A percentile compares a stretch with the other conserved stretches of the same genome.
Evolutionary conservation across 2,797 vertebrate species (phyloP).

Genomic region (Distichodus sexfasciatus): DNA sequence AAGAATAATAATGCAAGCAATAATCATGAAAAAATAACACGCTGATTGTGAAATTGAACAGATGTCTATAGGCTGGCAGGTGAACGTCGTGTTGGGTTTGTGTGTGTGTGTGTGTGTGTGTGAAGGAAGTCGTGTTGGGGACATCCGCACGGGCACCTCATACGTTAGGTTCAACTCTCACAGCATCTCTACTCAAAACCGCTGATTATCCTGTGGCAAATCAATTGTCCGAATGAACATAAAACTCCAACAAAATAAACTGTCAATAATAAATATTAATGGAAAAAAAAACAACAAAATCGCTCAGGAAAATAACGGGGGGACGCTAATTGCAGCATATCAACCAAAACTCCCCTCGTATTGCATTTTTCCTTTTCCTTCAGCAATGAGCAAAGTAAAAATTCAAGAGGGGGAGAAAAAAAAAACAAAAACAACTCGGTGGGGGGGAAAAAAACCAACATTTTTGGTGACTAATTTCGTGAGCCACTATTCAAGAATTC

Average conservation of each 20-base stretch:
- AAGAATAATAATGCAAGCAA: not conserved
- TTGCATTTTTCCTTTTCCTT: constrained; percentile 53
- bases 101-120: constrained; percentile 25
- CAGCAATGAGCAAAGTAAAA: constrained; percentile 52
- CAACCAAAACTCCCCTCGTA: constrained; percentile 35
- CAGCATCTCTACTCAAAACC: constrained; percentile 36
- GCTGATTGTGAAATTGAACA: constrained; percentile 30
- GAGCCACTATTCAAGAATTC: constrained; percentile 76
- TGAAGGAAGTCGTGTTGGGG: constrained; percentile 41
- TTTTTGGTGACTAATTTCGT: constrained; percentile 71
- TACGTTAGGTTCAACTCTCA: constrained; percentile 18
- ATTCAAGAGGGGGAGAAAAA: constrained; percentile 24
- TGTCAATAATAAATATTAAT: constrained; percentile 52
- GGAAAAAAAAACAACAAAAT: constrained; percentile 21
- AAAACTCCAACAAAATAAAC: constrained; percentile 59
- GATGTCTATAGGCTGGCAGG: constrained; percentile 2
- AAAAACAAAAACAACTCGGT: constrained; percentile 50
- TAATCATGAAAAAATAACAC: not conserved
- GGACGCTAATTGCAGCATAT: constrained; percentile 66
- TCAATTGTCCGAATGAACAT: constrained; percentile 64
- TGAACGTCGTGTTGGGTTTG: constrained; percentile 14
- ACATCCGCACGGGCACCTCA: constrained; percentile 56
- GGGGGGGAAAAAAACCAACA: too few relatives aligned
- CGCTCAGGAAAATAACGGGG: constrained; percentile 50
- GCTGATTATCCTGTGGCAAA: constrained; percentile 72